Base-by-base conservation (phyloP, 1,140 invertebrate genomes). In the Marisa cornuarietis region DNA sequence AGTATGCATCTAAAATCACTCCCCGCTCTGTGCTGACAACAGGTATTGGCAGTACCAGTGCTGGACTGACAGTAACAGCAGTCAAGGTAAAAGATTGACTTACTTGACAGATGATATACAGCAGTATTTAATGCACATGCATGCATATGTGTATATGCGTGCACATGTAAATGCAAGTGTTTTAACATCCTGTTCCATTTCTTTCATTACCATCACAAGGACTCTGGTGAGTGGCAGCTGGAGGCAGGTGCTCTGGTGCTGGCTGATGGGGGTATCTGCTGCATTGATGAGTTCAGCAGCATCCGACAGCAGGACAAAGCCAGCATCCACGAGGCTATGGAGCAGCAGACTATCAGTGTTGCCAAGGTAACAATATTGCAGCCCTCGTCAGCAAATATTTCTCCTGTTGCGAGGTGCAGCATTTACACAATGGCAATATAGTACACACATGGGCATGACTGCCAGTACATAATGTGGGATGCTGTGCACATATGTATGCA, bases 41-140 rank as follows among this genome's bases (percentile, higher is more conserved):
- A 22, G 96, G 96, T 9, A 92, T 93, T 79, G 96, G 96, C 16
- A 95, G 95, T 73, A 97, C 96, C 9, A 93, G 94, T 80, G 96
- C 96, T 83, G 97, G 97, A 11, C 93, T 98, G 24, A 98, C 97
- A 24, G 96, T 96, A 71, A 93, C 95, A 76, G 96, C 96, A 68
- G 92, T 96, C 13, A 95, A 94, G 93, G 95, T 95, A 72, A 72
- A 72, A 31, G 71, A 72, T 14, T 49, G 18, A 20, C 62, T 63
- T 63, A n/a, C 16, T 63, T 63, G 18, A 63, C 3, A 42, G 31
- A 42, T 6, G 31, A 42, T 42, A 42, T 42, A 42, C 31, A 42
- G 31, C 31, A 42, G 6, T 42, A 42, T 42, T 42, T 42, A 42
- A 71, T 20, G 51, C 26, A 71, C 69, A 71, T 26, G 31, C 69